A percentile compares a stretch with the other conserved stretches of the same genome.
Conservation (phyloP, 2,797 vertebrate genomes). For the Alfaro cultratus region DNA sequence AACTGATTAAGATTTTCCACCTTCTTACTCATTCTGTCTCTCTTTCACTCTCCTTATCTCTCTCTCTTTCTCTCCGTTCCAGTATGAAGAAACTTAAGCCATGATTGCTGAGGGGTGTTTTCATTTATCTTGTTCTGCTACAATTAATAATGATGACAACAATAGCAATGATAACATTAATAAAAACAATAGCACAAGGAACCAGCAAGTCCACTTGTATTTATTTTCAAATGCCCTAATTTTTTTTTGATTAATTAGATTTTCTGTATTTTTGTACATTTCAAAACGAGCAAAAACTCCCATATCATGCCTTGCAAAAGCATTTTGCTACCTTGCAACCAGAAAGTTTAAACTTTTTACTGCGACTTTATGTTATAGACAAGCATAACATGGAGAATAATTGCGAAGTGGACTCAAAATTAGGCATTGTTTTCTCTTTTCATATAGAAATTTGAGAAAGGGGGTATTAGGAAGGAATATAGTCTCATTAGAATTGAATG, state of each 20-base stretch:
- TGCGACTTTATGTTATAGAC: neutral
- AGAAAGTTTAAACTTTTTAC: neutral
- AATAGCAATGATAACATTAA: slow-evolving; percentile 81
- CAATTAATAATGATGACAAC: slow-evolving; percentile 76
- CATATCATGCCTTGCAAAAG: neutral
- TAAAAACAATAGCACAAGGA: slow-evolving; percentile 89
- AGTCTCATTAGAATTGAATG: neutral
- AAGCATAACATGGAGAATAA: neutral
- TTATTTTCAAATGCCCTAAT: slow-evolving; percentile 34
- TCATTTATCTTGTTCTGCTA: slow-evolving; percentile 82
- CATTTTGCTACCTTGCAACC: neutral
- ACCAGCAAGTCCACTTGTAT: slow-evolving; percentile 60
- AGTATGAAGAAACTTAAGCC: slow-evolving; percentile 84
- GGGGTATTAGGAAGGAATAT: neutral
- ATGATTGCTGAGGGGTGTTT: slow-evolving; percentile 83
- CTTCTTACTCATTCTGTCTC: slow-evolving; percentile 61
- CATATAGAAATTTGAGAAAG: neutral
- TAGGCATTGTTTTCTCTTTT: neutral
- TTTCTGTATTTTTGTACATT: neutral
- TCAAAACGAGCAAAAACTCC: neutral
- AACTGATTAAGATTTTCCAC: slow-evolving; percentile 82
- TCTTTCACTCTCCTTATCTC: slow-evolving; percentile 38
- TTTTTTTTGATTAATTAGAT: neutral
- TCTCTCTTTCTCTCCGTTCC: slow-evolving; percentile 71
- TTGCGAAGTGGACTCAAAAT: neutral